Evolutionary conservation across 2,888 invertebrate species (phyloP).

Genomic region (Drosophila setosimentum): DNA sequence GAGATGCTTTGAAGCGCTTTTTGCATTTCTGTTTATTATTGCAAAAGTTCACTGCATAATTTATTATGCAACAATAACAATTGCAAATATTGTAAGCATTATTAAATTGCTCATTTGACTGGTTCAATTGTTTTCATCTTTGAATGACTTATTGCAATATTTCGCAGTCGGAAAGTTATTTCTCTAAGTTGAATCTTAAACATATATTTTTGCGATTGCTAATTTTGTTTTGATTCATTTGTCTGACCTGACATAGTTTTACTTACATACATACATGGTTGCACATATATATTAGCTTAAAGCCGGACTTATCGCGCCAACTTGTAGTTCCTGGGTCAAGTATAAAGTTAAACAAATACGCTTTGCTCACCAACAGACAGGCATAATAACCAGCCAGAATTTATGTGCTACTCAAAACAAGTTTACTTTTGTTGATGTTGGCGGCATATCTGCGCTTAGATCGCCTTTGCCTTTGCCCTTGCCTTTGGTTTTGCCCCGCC

Average conservation of each 20-base stretch:
- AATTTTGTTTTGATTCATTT: background rate
- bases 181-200: background rate
- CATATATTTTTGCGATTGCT: background rate
- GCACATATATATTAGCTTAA: conserved; percentile 1
- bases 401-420: conserved; percentile 44
- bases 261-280: conserved; percentile 4
- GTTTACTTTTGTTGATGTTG: conserved; percentile 46
- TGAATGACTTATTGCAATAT: background rate
- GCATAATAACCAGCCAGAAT: conserved; percentile 25
- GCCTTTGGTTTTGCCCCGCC: conserved; percentile 5
- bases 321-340: conserved; percentile 61
- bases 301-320: conserved; percentile 21
- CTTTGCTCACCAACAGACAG: conserved; percentile 34
- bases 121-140: conserved; percentile 24
- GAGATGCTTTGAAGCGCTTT: background rate
- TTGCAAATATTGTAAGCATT: background rate
- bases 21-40: background rate
- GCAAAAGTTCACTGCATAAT: background rate
- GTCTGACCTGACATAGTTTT: background rate
- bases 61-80: background rate
- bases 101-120: conserved; percentile 33
- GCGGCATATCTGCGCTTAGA: conserved; percentile 18
- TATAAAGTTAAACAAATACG: conserved; percentile 68
- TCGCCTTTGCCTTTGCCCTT: conserved; percentile 4
- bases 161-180: background rate